Evolutionary conservation across 2,797 vertebrate species (phyloP), one percentile per base, ranked within the genome.

Genomic region (Momotus momota): DNA sequence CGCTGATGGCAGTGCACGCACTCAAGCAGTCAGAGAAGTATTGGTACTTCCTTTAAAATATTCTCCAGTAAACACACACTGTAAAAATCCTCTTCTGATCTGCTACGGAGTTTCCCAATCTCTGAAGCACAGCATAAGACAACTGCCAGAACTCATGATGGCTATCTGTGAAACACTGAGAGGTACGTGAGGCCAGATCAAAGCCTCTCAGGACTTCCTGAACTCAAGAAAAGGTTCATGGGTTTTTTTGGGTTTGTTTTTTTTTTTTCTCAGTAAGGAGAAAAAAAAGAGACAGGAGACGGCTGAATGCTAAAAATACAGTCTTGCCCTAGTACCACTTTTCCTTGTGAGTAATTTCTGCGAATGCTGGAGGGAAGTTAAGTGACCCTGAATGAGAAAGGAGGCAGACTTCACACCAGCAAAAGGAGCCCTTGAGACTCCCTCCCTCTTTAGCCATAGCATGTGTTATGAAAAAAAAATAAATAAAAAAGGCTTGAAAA

Each of bases 311-410:
- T 79, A 92, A 88, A 94, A 91, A 75, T 62, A 23, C 5, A 60
- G 12, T 29, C 43, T 45, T 70, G 33, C 84, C 67, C 86, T 85
- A 61, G 22, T 17, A 80, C 79, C 33, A 38, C 48, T 90, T 90
- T 94, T 92, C 78, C 74, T 70, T 85, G 48, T 81, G 88, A 93
- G 66, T 75, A 93, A 40, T 31, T 94, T 57, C 86, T 82, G 48
- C 22, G 64, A 90, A 82, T 18, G 60, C 64, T 61, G 22, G 67
- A 80, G 57, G 55, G 57, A 79, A 73, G 40, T 55, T 75, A 33
- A 0, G 35, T 60, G 86, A 89, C 48, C 51, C 55, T 60, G 79
- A 66, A 67, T 14, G n/a, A 89, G 71, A 85, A 80, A 70, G 43
- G 12, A 80, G 25, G 22, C 9, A 77, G 43, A 45, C n/a, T 89